phyloP scores from a whole-genome alignment of 2,113 vertebrate species.

The Cavia aperea region DNA sequence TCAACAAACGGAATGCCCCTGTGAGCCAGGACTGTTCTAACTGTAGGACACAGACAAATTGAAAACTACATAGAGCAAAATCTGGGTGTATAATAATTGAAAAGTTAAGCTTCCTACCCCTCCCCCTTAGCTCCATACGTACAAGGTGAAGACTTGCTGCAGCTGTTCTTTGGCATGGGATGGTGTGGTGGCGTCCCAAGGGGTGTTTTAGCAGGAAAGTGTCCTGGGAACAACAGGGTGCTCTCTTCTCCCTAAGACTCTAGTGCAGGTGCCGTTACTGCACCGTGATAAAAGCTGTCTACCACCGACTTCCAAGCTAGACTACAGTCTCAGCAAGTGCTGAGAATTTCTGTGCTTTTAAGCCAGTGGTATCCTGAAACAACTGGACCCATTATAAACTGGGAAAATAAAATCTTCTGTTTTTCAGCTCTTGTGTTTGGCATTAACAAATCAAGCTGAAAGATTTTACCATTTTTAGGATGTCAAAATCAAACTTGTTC shows the following conservation, averaged over 20 bases:
- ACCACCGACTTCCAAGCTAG: neutral
- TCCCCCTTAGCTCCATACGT: neutral
- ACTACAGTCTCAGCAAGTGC: neutral
- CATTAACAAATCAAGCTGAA: neutral
- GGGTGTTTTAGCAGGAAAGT: neutral
- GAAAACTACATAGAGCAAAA: neutral
- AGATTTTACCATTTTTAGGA: neutral
- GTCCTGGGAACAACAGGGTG: neutral
- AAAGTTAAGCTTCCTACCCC: neutral
- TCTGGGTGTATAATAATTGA: neutral
- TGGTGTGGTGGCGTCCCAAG: neutral
- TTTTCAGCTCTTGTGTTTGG: neutral
- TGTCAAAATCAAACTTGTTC: constrained; percentile 6
- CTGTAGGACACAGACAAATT: neutral
- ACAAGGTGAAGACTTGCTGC: neutral
- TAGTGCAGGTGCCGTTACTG: neutral
- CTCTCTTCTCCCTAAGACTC: neutral
- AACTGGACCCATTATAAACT: neutral
- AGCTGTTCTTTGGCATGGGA: neutral
- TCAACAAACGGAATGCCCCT: neutral
- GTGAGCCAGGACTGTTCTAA: neutral
- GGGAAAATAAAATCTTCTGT: neutral
- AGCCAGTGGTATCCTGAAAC: neutral
- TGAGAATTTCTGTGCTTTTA: neutral
- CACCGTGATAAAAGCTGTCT: neutral